Evolutionary conservation across 2,888 invertebrate species (phyloP).

Genomic region (Ctenicera cuprea): DNA sequence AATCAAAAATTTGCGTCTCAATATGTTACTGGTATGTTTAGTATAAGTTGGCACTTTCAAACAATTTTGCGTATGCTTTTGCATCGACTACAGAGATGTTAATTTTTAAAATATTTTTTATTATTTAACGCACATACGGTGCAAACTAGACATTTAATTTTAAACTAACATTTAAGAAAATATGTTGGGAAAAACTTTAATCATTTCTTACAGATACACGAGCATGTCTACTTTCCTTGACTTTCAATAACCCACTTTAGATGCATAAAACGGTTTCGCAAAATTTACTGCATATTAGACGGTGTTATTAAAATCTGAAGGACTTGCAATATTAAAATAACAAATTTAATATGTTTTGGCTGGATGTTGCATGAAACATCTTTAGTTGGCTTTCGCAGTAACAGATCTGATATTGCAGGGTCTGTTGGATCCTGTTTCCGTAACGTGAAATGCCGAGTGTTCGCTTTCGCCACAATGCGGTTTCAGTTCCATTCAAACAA

Average conservation of each 20-base stretch:
- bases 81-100: no score
- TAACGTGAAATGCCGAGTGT: constrained; percentile 26
- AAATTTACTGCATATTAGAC: constrained; percentile 28
- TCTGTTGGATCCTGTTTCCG: constrained; percentile 18
- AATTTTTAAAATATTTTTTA: no score
- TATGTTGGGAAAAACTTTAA: neutral
- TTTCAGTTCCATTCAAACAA: constrained; percentile 39
- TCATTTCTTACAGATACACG: neutral
- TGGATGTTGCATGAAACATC: neutral
- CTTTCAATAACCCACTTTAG: constrained; percentile 14
- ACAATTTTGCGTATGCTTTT: no score
- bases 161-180: no score
- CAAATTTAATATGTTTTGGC: constrained; percentile 20
- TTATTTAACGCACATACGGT: no score
- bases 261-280: neutral
- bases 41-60: no score
- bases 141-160: no score
- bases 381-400: constrained; percentile 10
- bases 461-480: constrained; percentile 29
- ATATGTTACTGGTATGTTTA: neutral
- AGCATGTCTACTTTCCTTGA: constrained; percentile 1
- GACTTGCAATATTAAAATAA: constrained; percentile 23
- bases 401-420: constrained; percentile 19
- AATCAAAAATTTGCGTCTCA: neutral
- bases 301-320: constrained; percentile 14